These are phyloP conservation scores for Tupaia tana DNA, from an alignment of 2,113 vertebrate genomes.

Conservation along the genomic window DNA sequence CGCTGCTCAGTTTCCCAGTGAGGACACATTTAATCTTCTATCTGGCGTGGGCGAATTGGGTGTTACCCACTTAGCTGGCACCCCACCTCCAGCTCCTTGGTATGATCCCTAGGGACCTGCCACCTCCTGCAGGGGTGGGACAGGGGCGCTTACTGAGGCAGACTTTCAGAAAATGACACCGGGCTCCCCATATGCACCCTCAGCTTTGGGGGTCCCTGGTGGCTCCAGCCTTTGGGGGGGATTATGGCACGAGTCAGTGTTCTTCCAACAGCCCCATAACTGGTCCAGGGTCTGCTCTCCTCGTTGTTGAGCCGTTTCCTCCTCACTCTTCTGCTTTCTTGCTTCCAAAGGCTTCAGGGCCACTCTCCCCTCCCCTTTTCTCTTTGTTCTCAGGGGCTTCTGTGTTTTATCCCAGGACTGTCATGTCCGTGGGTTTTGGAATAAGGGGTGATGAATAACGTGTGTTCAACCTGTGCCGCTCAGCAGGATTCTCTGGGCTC, in stretches of 20 bases:
- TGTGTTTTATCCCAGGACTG: not conserved
- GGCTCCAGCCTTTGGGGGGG: not conserved
- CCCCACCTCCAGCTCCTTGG: not conserved
- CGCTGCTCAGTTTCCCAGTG: not conserved
- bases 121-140: not conserved
- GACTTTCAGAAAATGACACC: not conserved
- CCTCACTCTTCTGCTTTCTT: fast-evolving
- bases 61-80: not conserved
- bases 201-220: not conserved
- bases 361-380: not conserved
- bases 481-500: too few species aligned
- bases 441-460: too few species aligned
- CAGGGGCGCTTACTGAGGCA: not conserved
- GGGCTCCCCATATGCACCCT: not conserved
- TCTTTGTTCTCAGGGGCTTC: too few species aligned
- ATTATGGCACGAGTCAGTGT: too few species aligned
- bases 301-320: not conserved
- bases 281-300: not conserved
- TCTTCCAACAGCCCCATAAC: not conserved
- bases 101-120: not conserved
- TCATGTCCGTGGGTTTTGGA: too few species aligned
- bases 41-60: too few species aligned
- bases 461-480: too few species aligned
- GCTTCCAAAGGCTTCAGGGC: not conserved
- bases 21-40: not conserved